Percentiles rank a stretch among this genome's conserved stretches.
These are phyloP conservation scores for Drosophila aff. DNA, from an alignment of 1,140 invertebrate species.

Conservation along the genomic window DNA sequence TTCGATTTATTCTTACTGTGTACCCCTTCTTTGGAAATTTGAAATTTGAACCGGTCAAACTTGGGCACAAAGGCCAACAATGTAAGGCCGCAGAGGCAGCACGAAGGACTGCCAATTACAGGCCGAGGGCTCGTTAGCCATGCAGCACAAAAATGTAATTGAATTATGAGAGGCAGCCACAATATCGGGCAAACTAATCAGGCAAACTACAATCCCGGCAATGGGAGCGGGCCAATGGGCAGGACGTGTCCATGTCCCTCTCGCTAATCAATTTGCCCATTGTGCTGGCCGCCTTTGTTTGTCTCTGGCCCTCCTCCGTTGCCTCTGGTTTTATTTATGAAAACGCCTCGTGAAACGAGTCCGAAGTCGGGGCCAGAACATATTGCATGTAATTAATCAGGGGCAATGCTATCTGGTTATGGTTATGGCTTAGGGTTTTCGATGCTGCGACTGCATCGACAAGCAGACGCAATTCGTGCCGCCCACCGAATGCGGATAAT, in stretches of 20 bases:
- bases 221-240: slow-evolving; percentile 26
- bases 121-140: slow-evolving; percentile 29
- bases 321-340: slow-evolving; percentile 65
- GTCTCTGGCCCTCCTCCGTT: neutral
- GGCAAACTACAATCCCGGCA: slow-evolving; percentile 29
- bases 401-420: slow-evolving; percentile 44
- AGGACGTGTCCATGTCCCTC: slow-evolving; percentile 43
- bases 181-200: slow-evolving; percentile 43
- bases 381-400: slow-evolving; percentile 80
- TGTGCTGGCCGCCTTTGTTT: slow-evolving; percentile 42
- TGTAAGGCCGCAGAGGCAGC: slow-evolving; percentile 21
- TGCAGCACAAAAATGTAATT: slow-evolving; percentile 65
- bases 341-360: slow-evolving; percentile 37
- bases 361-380: slow-evolving; percentile 36
- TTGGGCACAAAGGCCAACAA: slow-evolving; percentile 53
- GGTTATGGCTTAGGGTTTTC: slow-evolving; percentile 25
- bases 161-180: slow-evolving; percentile 59
- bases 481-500: slow-evolving; percentile 51
- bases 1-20: neutral
- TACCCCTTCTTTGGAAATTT: slow-evolving; percentile 14
- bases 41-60: slow-evolving; percentile 46
- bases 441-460: slow-evolving; percentile 61
- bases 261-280: slow-evolving; percentile 63
- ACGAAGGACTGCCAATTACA: slow-evolving; percentile 57
- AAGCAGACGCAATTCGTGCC: slow-evolving; percentile 50